Evolutionary conservation across 2,888 invertebrate genomes (phyloP), one percentile per base, ranked within the genome.

Genomic region (Sericinus montela): DNA sequence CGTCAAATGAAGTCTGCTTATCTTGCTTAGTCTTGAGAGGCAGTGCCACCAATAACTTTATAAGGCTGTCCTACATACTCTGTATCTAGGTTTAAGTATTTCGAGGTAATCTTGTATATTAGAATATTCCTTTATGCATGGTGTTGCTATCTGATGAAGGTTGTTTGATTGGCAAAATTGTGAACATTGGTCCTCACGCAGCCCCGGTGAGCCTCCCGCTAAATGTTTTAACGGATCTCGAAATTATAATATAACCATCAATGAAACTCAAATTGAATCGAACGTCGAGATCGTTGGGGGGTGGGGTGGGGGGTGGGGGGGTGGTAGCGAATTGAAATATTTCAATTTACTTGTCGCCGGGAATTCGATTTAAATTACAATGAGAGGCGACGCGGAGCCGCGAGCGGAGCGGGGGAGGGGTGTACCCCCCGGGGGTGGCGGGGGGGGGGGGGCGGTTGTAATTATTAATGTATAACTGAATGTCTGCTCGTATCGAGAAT

Each of bases 331-430:
- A 85, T 84, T 83, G 84, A 84, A 84, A 86, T 85, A 87, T 87
- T 87, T 85, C 86, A 84, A 87, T 87, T 84, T 83, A 72, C 77
- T 80, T 80, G 84, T 80, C 75, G 82, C 65, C 75, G 77, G 79
- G 84, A 84, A 86, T 84, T 83, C 84, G 72, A 86, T 85, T 85
- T 85, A 85, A 85, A 86, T 85, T 83, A 86, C 85, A 87, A 86
- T 85, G 83, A 80, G 79, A 63, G 63, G 59, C 54, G 60, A 53
- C 52, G 51, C 58, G 50, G 43, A 56, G 53, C 50, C 43, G 52
- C 41, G 52, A 49, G 56, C 32, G 11, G 32, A 4, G 52, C 45
- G 37, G 47, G 50, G 52, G 47, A 32, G 47, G 39, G 52, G 32
- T 7, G 7, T 45, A 41, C 56, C 53, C 48, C 45, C 53, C 49